Evolutionary conservation across 1,140 invertebrate genomes (phyloP), one percentile per base, ranked within the genome.

Genomic region (Cotesia vestalis): DNA sequence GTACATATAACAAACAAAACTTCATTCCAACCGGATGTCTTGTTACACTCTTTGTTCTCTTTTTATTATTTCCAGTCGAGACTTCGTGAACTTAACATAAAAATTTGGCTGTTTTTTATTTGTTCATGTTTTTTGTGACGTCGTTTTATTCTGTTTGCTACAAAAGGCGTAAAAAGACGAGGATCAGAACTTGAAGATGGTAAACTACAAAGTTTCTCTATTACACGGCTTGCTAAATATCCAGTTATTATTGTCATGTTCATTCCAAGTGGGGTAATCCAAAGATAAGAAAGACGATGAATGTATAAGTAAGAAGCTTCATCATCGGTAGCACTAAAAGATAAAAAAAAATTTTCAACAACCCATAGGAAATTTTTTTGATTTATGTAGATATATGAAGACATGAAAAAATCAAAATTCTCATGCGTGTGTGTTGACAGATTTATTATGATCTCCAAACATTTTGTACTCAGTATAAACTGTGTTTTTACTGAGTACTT

Each of bases 321-420:
- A 2, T 78, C 67, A 40, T 80, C 73, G 0, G 71, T 57, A 6
- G 72, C 71, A 11, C 78, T 78, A 53, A 14, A 75, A 78, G 60
- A 59, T 12, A 46, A 59, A 63, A 35, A 63, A 5, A n/a, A 38
- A 4, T 55, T 34, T 27, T 27, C 27, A 27, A 2, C 27, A 27
- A 27, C 27, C 27, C 27, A 27, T 27, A 27, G 2, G 1, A 27
- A 27, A 2, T 27, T 27, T 27, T 27, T 27, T 27, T 27, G 27
- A 27, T 27, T 3, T 27, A 27, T 3, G 27, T 27, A 27, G 27
- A 27, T 27, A 27, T 27, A 27, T 27, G 27, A 27, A 27, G 27
- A 27, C 27, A 27, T 27, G 1, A 27, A 3, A 27, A 2, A 27
- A 27, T 27, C 27, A 27, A 27, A 27, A 27, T 27, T 3, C 27